phyloP scores from a whole-genome alignment of 1,140 invertebrate genomes.

The Triops longicaudatus region DNA sequence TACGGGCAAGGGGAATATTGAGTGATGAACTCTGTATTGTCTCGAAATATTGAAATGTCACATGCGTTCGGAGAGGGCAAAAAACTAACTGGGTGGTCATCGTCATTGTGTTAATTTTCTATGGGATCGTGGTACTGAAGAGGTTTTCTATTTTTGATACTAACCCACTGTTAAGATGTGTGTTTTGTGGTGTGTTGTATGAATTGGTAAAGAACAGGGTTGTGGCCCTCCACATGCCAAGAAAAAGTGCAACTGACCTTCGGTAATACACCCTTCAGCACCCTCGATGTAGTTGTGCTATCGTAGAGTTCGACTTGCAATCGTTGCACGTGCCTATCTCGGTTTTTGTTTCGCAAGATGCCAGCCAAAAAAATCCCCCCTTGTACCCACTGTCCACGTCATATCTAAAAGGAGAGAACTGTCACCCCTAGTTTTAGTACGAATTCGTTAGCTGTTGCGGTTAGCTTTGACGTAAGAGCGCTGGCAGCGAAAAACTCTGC shows the following conservation, averaged over 20 bases:
- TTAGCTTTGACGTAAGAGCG: no score
- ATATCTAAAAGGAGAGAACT: no score
- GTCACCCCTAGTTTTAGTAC: no score
- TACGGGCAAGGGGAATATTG: no score
- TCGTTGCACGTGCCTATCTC: background rate
- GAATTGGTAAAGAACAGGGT: background rate
- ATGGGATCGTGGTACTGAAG: background rate
- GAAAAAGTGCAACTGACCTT: constrained; percentile 14
- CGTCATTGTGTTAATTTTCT: background rate
- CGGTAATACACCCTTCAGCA: constrained; percentile 7
- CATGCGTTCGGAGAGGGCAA: background rate
- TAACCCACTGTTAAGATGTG: background rate
- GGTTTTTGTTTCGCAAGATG: background rate
- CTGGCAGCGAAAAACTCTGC: background rate
- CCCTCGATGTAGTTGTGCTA: background rate
- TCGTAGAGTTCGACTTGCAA: background rate
- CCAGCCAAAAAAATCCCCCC: background rate
- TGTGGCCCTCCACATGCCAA: background rate
- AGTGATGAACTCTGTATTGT: background rate
- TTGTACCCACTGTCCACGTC: background rate
- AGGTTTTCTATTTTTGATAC: constrained; percentile 15
- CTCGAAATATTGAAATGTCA: background rate
- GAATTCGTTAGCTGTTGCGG: no score
- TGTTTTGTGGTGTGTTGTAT: constrained; percentile 12
- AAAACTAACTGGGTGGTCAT: background rate